These are phyloP conservation scores for Crotalus helleri DNA, from an alignment of 2,113 vertebrate genomes.

Conservation along the genomic window DNA sequence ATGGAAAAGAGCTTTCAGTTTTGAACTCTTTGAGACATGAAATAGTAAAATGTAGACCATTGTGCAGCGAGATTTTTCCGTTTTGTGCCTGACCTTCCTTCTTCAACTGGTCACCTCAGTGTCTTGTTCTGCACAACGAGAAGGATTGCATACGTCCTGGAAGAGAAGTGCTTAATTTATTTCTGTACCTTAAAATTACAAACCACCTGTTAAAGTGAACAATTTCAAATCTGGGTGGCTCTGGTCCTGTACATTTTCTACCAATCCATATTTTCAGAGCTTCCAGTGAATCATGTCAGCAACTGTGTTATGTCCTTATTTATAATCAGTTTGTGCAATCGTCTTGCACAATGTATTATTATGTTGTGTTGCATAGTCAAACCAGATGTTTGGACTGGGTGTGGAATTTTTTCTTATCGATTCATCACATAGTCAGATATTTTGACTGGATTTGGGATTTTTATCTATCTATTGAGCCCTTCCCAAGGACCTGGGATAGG, in stretches of 20 bases:
- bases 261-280: neutral
- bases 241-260: neutral
- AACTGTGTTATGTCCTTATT: neutral
- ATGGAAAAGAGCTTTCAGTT: neutral
- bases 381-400: too few species aligned
- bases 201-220: neutral
- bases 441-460: neutral
- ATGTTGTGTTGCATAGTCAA: neutral
- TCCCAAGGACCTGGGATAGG: neutral
- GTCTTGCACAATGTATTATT: neutral
- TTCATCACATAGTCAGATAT: neutral
- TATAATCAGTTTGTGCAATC: neutral
- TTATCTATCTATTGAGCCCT: neutral
- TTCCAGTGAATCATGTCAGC: neutral
- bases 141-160: conserved; percentile 15
- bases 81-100: neutral
- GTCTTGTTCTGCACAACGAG: conserved; percentile 37
- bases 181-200: neutral
- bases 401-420: neutral
- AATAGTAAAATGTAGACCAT: neutral
- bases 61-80: neutral
- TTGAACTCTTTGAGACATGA: neutral
- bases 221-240: neutral
- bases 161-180: conserved; percentile 1
- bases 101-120: conserved; percentile 2